Base-by-base conservation (phyloP, 1,140 invertebrate species). In the Eciton burchellii region DNA sequence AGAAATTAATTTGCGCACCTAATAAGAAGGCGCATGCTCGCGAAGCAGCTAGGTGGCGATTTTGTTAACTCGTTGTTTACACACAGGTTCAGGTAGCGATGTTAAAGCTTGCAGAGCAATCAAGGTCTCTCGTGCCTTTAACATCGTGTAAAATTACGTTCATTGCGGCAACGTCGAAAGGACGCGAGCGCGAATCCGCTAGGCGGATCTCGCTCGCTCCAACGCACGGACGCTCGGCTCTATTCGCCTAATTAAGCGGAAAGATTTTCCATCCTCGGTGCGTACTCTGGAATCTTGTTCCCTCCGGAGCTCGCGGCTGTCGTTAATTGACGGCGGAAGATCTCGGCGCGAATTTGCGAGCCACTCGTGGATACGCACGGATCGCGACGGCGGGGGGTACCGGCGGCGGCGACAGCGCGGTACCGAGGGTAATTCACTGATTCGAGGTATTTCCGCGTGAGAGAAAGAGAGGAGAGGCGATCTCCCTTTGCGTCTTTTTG, bases 381-480 rank as follows among this genome's bases (percentile, higher is more conserved):
- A 49, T 21, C 52, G 35, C 47, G 68, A 85, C 85, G 74, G 81
- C 84, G 45, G 85, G 82, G 84, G 84, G 62, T 81, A 74, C 73
- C 41, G 41, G 65, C 49, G 82, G 65, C 49, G 82, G 72, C 84
- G 85, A 71, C 88, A 87, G 35, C 35, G 2, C 35, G 35, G 35
- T 35, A 35, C 35, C 57, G 24, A 85, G 84, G 83, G 84, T 88
- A 87, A n/a, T n/a, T 86, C 85, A 66, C 63, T 71, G 71, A 73
- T 82, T 71, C 59, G 59, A 82, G 66, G 68, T 70, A 66, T 81
- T 87, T 87, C 89, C 86, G 84, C 84, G 84, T 63, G 84, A 86
- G 84, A 85, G 84, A 85, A 81, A n/a, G n/a, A n/a, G n/a, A n/a
- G n/a, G n/a, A n/a, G n/a, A n/a, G n/a, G 82, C 43, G 57, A 85